These are phyloP conservation scores for Hyperoodon ampullatus DNA, from an alignment of 2,113 vertebrate species.

Conservation along the genomic window DNA sequence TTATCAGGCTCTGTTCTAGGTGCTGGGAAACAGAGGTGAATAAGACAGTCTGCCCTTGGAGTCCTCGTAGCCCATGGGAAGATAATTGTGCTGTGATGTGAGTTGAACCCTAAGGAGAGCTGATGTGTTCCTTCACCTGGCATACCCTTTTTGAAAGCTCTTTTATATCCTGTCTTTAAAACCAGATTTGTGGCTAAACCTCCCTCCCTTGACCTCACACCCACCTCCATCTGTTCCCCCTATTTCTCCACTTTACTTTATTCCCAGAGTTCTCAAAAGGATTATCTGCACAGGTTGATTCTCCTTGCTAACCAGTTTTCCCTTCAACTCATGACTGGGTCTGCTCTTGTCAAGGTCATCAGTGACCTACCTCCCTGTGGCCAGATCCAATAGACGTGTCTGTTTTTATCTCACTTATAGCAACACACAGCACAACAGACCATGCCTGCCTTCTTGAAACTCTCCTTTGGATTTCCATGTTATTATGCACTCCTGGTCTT, in stretches of 20 bases:
- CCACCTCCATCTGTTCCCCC: neutral
- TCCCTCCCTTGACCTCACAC: neutral
- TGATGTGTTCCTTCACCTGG: neutral
- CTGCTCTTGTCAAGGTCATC: neutral
- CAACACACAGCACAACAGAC: neutral
- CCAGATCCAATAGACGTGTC: neutral
- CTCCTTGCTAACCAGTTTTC: neutral
- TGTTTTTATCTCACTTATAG: neutral
- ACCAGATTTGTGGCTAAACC: neutral
- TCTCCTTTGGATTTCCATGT: neutral
- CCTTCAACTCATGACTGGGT: neutral
- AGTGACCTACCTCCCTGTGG: neutral
- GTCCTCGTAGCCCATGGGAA: neutral
- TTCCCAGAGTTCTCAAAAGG: neutral
- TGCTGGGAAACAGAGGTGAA: neutral
- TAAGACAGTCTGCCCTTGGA: neutral
- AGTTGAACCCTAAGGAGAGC: neutral
- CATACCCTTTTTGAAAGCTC: neutral
- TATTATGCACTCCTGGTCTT: neutral
- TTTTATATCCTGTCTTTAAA: neutral
- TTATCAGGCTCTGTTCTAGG: neutral
- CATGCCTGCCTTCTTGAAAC: neutral
- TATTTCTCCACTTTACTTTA: neutral
- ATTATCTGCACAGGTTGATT: neutral
- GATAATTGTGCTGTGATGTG: neutral